A percentile compares a stretch with the other conserved stretches of the same genome.
Conservation (phyloP, 1,140 invertebrate species). For the Teleopsis dalmanni region DNA sequence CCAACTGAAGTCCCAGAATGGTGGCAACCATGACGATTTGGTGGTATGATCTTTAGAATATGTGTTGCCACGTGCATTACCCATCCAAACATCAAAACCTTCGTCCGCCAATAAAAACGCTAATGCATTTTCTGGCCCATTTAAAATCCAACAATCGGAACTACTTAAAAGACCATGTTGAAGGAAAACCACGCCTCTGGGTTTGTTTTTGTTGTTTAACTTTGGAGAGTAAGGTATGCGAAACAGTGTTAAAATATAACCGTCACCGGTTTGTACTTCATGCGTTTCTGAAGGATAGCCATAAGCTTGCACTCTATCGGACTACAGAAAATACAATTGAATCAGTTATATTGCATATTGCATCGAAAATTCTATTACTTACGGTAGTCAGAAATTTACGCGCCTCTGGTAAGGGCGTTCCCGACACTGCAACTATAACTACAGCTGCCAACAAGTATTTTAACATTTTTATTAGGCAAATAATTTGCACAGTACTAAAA, state of each 20-base stretch:
- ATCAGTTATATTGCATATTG: too few species aligned
- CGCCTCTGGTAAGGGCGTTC: too few species aligned
- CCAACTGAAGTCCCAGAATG: constrained; percentile 62
- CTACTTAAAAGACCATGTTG: constrained; percentile 65
- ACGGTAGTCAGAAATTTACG: too few species aligned
- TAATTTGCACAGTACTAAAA: too few species aligned
- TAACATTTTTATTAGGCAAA: too few species aligned
- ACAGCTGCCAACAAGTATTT: too few species aligned
- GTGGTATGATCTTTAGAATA: constrained; percentile 55
- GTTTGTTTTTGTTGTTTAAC: constrained; percentile 25
- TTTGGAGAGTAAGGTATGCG: constrained; percentile 41
- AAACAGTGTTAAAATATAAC: constrained; percentile 48
- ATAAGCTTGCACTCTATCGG: constrained; percentile 25
- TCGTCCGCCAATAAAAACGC: constrained; percentile 53
- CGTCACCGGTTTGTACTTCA: constrained; percentile 46
- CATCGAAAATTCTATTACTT: too few species aligned
- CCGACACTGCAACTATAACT: too few species aligned
- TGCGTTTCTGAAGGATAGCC: constrained; percentile 52
- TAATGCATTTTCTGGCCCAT: constrained; percentile 51
- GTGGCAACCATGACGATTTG: constrained; percentile 46
- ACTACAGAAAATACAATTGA: constrained; percentile 19
- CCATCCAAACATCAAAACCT: constrained; percentile 62
- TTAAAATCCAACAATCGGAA: constrained; percentile 61
- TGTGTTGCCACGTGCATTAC: constrained; percentile 64
- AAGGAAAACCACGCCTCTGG: constrained; percentile 44